These are phyloP conservation scores for Cyclophora albipunctata DNA, from an alignment of 2,888 invertebrate species.

Conservation along the genomic window DNA sequence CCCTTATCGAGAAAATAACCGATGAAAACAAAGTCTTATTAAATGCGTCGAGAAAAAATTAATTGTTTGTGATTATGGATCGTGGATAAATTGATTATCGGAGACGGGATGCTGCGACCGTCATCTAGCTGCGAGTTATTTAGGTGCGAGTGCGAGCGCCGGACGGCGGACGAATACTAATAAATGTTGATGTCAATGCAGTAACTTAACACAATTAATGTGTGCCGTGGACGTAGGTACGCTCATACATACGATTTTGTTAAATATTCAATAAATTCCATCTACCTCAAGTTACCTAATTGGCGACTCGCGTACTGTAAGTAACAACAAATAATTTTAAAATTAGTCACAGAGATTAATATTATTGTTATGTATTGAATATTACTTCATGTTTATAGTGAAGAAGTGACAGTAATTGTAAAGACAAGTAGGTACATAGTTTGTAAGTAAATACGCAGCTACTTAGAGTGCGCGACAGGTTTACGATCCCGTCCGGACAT, in stretches of 20 bases:
- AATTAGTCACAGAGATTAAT: conserved; percentile 17
- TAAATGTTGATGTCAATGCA: conserved; percentile 31
- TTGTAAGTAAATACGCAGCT: no score
- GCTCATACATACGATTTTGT: conserved; percentile 23
- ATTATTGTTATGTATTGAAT: conserved; percentile 8
- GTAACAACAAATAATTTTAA: conserved; percentile 21
- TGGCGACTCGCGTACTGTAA: conserved; percentile 24
- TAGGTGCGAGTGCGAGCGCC: conserved; percentile 1
- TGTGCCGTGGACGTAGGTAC: conserved; percentile 14
- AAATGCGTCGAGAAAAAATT: conserved; percentile 57
- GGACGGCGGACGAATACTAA: conserved; percentile 12
- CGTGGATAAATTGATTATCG: conserved; percentile 60
- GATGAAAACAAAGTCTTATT: conserved; percentile 61
- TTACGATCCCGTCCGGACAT: no score
- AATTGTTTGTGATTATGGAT: conserved; percentile 67
- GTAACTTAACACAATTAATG: conserved; percentile 32
- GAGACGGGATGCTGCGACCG: conserved; percentile 42
- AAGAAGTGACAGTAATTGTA: conserved; percentile 1
- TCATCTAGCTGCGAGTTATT: conserved; percentile 27
- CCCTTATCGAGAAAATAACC: conserved; percentile 68
- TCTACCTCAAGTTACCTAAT: conserved; percentile 26
- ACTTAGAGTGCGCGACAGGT: no score
- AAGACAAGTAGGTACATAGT: no score
- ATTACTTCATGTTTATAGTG: conserved; percentile 7
- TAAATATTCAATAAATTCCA: conserved; percentile 32